These are phyloP conservation scores for Chloroceryle aenea DNA, from an alignment of 2,113 vertebrate species.

Conservation along the genomic window DNA sequence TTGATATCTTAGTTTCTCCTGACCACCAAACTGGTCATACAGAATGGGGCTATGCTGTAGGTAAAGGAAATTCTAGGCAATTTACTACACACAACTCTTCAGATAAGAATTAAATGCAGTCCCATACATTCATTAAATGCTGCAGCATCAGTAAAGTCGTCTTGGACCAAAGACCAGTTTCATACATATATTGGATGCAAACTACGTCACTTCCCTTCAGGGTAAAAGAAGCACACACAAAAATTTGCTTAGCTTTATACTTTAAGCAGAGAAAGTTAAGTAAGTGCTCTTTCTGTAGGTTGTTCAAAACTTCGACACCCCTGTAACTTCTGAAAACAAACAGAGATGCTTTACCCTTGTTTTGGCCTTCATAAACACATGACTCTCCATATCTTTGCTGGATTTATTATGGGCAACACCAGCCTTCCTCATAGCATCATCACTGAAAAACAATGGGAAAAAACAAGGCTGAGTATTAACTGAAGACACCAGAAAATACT, in stretches of 20 bases:
- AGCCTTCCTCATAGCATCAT: constrained; percentile 96
- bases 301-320: neutral
- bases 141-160: neutral
- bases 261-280: neutral
- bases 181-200: neutral
- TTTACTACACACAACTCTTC: neutral
- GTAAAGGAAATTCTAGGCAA: neutral
- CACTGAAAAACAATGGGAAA: constrained; percentile 76
- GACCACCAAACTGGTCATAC: neutral
- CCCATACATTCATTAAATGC: neutral
- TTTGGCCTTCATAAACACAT: constrained; percentile 96
- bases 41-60: neutral
- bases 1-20: neutral
- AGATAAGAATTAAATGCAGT: neutral
- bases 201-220: neutral
- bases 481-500: neutral
- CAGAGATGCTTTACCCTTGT: constrained; percentile 84
- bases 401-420: constrained; percentile 93
- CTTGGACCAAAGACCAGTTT: neutral
- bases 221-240: neutral
- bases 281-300: neutral
- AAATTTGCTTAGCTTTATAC: neutral
- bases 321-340: neutral
- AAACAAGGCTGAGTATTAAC: neutral
- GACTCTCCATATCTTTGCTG: constrained; percentile 96